Percentiles rank a stretch among this genome's conserved stretches.
Conservation (phyloP, 1,140 invertebrate genomes). For the Temnothorax nylanderi region DNA sequence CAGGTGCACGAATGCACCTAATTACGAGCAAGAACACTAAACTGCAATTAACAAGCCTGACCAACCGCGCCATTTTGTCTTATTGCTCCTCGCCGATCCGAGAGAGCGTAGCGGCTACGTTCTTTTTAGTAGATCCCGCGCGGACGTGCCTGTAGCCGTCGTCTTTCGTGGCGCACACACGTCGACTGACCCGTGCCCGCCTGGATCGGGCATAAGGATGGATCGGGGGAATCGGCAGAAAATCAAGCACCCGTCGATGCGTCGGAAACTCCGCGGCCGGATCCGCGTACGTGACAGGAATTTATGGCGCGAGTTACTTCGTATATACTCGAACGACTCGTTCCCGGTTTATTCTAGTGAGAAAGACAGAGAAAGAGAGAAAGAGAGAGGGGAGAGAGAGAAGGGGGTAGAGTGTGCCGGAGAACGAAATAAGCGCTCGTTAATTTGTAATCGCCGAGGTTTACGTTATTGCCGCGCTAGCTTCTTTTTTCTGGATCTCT, state of each 20-base stretch:
- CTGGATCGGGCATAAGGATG: conserved; percentile 34
- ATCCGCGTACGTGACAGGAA: conserved; percentile 55
- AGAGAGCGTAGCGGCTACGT: conserved; percentile 25
- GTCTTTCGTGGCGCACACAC: conserved; percentile 30
- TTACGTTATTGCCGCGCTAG: conserved; percentile 48
- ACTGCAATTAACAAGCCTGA: conserved; percentile 83
- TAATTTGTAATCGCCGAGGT: conserved; percentile 49
- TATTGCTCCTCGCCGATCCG: conserved; percentile 68
- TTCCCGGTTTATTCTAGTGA: conserved; percentile 1
- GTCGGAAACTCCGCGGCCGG: conserved; percentile 40
- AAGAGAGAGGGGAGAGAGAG: background rate
- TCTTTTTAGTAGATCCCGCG: conserved; percentile 56
- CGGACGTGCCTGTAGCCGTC: conserved; percentile 44
- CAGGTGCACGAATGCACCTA: conserved; percentile 83
- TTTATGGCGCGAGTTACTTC: conserved; percentile 55
- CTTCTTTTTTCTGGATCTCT: background rate
- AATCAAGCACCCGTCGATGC: conserved; percentile 60
- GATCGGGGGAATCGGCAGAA: conserved; percentile 50
- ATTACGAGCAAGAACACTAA: conserved; percentile 84
- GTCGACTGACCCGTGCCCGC: conserved; percentile 46
- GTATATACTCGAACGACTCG: conserved; percentile 39
- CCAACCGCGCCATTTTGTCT: conserved; percentile 75
- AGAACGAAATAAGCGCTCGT: conserved; percentile 48
- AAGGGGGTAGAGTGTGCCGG: background rate
- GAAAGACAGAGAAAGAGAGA: no score